Evolutionary conservation across 1,140 invertebrate species (phyloP).

Genomic region (Gryllus bimaculatus): DNA sequence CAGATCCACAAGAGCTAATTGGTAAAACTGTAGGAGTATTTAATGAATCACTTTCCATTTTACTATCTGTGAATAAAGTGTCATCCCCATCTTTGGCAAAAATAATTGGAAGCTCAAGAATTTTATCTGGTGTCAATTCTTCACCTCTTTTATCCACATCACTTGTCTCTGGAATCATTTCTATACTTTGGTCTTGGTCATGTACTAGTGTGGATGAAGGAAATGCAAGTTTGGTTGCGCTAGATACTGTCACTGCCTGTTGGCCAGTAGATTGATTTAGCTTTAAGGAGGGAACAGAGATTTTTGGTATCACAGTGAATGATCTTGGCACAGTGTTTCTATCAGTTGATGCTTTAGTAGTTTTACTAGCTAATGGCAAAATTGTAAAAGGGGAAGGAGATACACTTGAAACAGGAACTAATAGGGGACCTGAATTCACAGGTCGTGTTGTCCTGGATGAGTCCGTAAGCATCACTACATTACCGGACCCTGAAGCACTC

Average conservation of each 20-base stretch:
- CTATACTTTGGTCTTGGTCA: conserved; percentile 19
- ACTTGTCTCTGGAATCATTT: conserved; percentile 19
- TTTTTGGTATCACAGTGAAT: conserved; percentile 20
- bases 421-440: conserved; percentile 21
- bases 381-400: conserved; percentile 18
- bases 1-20: conserved; percentile 27
- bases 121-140: conserved; percentile 44
- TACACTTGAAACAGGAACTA: conserved; percentile 21
- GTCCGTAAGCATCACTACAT: conserved; percentile 28
- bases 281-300: not conserved
- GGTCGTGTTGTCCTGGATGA: conserved; percentile 21
- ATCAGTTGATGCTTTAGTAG: conserved; percentile 16
- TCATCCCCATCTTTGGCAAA: conserved; percentile 49
- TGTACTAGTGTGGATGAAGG: not conserved
- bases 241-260: conserved; percentile 29
- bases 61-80: conserved; percentile 26
- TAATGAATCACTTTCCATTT: not conserved
- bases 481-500: conserved; percentile 24
- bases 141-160: conserved; percentile 24
- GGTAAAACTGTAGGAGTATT: conserved; percentile 17
- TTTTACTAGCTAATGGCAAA: conserved; percentile 17
- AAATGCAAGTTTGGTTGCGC: not conserved
- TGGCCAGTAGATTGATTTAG: conserved; percentile 29
- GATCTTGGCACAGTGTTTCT: conserved; percentile 8
- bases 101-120: conserved; percentile 54